Evolutionary conservation across 1,140 invertebrate species (phyloP).

Genomic region (Heliothis subflexa): DNA sequence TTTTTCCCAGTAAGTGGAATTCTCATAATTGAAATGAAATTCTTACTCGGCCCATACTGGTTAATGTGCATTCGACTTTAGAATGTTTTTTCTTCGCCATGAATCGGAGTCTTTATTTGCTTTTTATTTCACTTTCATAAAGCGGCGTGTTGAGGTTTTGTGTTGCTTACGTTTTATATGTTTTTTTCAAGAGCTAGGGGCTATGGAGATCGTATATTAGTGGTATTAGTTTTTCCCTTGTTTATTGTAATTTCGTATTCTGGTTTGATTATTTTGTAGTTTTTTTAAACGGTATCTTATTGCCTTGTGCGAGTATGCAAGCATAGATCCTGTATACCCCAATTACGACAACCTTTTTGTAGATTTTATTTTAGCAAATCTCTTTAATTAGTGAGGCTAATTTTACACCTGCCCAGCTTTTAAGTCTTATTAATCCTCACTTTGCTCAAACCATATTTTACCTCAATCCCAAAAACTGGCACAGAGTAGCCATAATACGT

Average conservation of each 20-base stretch:
- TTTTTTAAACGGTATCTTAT: too few relatives aligned
- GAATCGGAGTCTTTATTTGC: conserved; percentile 16
- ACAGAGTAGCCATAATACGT: conserved; percentile 30
- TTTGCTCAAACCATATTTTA: conserved; percentile 1
- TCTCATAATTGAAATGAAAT: conserved; percentile 70
- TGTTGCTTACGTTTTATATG: conserved; percentile 3
- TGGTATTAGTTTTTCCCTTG: not conserved
- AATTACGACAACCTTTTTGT: too few relatives aligned
- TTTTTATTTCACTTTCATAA: conserved; percentile 40
- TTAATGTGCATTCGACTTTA: conserved; percentile 37
- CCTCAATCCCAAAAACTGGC: conserved; percentile 28
- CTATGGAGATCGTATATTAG: conserved; percentile 2
- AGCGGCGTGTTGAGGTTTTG: conserved; percentile 34
- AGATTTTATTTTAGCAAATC: too few relatives aligned
- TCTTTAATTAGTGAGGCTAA: too few relatives aligned
- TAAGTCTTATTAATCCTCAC: not conserved
- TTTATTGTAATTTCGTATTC: not conserved
- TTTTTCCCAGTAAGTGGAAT: conserved; percentile 53
- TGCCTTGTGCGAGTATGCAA: too few relatives aligned
- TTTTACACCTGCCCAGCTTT: not conserved
- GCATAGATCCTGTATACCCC: too few relatives aligned
- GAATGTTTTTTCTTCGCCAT: conserved; percentile 6
- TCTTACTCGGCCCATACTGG: conserved; percentile 31
- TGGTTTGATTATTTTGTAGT: not conserved
- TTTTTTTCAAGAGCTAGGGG: conserved; percentile 5